phyloP scores from a whole-genome alignment of 2,797 vertebrate species.

The Crax fasciolata region DNA sequence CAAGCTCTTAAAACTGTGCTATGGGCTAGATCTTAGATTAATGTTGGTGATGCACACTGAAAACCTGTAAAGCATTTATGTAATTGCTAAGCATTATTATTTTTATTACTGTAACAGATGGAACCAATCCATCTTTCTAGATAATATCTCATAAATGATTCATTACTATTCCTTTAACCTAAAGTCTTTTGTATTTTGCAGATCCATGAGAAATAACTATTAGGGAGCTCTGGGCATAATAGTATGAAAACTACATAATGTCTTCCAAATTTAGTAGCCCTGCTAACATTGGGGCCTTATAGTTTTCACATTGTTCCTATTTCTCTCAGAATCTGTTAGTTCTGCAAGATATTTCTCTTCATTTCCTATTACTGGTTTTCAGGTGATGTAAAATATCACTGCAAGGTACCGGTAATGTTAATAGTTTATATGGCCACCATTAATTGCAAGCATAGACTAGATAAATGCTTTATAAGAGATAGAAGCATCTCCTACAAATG shows the following conservation, averaged over 20 bases:
- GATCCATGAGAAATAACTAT: conserved; percentile 81
- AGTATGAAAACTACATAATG: conserved; percentile 57
- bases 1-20: conserved; percentile 70
- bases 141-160: conserved; percentile 87
- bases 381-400: background rate
- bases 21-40: conserved; percentile 76
- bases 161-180: conserved; percentile 83
- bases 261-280: conserved; percentile 49
- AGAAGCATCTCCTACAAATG: background rate
- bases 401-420: background rate
- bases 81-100: conserved; percentile 80
- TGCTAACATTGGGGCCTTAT: background rate
- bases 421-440: background rate
- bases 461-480: background rate
- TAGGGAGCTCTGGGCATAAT: conserved; percentile 69
- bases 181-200: conserved; percentile 82
- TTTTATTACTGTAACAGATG: conserved; percentile 83
- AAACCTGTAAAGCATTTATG: conserved; percentile 78
- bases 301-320: background rate
- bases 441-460: background rate
- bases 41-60: conserved; percentile 75
- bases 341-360: background rate
- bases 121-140: conserved; percentile 83
- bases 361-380: background rate
- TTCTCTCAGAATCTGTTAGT: background rate